Evolutionary conservation across 2,888 invertebrate species (phyloP).

Genomic region (Ormyrus rosae): DNA sequence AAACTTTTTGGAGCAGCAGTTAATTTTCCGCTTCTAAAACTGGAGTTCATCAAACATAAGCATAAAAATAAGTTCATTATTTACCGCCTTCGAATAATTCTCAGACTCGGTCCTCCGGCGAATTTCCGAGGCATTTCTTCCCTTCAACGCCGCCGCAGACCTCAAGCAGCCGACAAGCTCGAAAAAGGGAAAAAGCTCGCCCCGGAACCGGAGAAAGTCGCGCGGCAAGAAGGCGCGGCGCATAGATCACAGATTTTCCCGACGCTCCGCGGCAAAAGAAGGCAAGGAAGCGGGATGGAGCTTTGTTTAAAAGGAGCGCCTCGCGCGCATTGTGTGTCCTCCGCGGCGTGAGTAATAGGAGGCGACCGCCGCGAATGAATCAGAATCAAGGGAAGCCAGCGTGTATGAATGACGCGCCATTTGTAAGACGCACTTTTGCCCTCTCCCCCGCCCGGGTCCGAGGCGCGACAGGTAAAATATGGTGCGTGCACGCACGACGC

Average conservation of each 20-base stretch:
- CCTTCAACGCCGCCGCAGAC: too few relatives aligned
- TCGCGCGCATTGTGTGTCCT: background rate
- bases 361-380: conserved; percentile 67
- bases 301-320: conserved; percentile 2
- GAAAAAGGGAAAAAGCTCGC: background rate
- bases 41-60: too few relatives aligned
- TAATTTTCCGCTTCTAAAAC: too few relatives aligned
- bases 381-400: conserved; percentile 68
- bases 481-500: conserved; percentile 45
- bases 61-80: too few relatives aligned
- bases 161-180: background rate
- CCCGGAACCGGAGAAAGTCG: too few relatives aligned
- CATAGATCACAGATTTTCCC: conserved; percentile 31
- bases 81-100: too few relatives aligned
- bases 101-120: too few relatives aligned
- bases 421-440: conserved; percentile 64
- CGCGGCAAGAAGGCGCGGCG: too few relatives aligned
- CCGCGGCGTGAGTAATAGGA: conserved; percentile 66
- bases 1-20: too few relatives aligned
- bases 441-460: background rate
- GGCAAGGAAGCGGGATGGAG: background rate
- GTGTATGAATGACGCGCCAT: conserved; percentile 71
- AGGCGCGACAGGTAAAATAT: conserved; percentile 58
- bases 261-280: background rate
- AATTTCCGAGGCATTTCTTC: too few relatives aligned